Evolutionary conservation across 2,888 invertebrate genomes (phyloP), one percentile per base, ranked within the genome.

Genomic region (Erannis defoliaria): DNA sequence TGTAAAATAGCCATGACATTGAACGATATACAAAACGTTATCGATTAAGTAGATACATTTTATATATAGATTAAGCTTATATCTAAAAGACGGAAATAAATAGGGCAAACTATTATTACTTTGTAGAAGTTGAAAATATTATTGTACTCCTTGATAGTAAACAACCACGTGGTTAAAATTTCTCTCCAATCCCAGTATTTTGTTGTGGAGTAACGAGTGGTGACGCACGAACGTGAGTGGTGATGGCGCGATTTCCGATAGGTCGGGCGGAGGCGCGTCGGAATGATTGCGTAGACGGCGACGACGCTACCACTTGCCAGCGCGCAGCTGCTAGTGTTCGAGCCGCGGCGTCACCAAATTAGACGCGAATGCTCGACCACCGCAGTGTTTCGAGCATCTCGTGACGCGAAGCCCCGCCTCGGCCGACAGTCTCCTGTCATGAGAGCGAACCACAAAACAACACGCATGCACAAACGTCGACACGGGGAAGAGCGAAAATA

Each of bases 281-380:
- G 71, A 51, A 69, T 73, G 67, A 81, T 82, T 78, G 81, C 81
- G 84, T 85, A 69, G 63, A 51, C 60, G 53, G 38, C 55, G 63
- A 42, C 57, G 71, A 48, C 60, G 60, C 56, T 45, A n/a, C n/a
- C n/a, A n/a, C n/a, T n/a, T n/a, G 68, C 55, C 69, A 64, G 68
- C 74, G 75, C 56, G 51, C 46, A 19, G 48, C 29, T 56, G 53
- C 53, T 53, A 62, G 53, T 33, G 29, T 23, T 40, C 64, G 64
- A 61, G 53, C 66, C 62, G 66, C 80, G 70, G 81, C 91, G 92
- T 91, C 92, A 91, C 92, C 88, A 89, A 90, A 90, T 90, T 90
- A 90, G 90, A 90, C 84, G 84, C 86, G 85, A 86, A 60, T 45
- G 80, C 73, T 68, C 72, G 72, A 72, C 67, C 80, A 75, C 71